These are phyloP conservation scores for Sardina pilchardus DNA, from an alignment of 2,113 vertebrate species.

Conservation along the genomic window DNA sequence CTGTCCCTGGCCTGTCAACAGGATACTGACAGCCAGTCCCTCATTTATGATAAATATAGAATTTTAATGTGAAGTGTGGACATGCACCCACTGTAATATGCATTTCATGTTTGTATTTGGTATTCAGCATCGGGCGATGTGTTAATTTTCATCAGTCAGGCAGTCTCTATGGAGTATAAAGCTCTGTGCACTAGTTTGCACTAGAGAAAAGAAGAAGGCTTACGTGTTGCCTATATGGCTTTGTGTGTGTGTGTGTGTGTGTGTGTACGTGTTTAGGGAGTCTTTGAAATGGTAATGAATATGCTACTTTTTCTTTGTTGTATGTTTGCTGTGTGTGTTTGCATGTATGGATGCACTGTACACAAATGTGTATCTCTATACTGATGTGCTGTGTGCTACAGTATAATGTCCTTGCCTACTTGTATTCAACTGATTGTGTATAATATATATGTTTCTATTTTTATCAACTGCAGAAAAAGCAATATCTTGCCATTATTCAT, in stretches of 20 bases:
- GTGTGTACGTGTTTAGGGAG: not conserved
- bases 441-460: not conserved
- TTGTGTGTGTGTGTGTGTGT: not conserved
- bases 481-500: not conserved
- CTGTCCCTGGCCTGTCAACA: not conserved
- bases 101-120: not conserved
- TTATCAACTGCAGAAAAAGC: not conserved
- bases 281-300: not conserved
- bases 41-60: not conserved
- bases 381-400: not conserved
- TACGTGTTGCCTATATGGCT: not conserved
- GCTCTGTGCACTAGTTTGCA: no score
- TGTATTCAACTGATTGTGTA: slow-evolving; percentile 7
- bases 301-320: not conserved
- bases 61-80: not conserved
- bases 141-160: no score
- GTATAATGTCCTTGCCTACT: not conserved
- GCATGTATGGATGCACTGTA: not conserved
- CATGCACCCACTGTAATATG: not conserved
- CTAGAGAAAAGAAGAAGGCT: no score
- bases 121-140: no score
- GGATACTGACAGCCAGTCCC: not conserved
- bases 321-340: slow-evolving; percentile 7
- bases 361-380: not conserved
- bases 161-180: no score